Percentiles rank a stretch among this genome's conserved stretches.
phyloP scores from a whole-genome alignment of 2,113 vertebrate genomes.

The Probosciger aterrimus region DNA sequence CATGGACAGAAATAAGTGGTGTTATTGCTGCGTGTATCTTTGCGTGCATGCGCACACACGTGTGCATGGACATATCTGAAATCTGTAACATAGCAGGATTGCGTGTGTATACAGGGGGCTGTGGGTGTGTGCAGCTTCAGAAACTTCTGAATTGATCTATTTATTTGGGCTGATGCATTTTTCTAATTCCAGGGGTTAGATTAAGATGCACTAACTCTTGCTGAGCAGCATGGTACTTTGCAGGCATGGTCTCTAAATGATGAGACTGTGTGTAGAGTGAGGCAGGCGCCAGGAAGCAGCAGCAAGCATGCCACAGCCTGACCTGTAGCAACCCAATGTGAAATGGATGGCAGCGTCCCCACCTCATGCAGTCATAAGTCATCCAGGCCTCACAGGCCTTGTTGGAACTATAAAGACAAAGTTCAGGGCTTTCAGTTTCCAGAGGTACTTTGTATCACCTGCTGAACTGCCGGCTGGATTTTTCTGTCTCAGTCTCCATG shows the following conservation, averaged over 20 bases:
- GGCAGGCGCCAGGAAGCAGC: not conserved
- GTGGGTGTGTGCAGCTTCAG: not conserved
- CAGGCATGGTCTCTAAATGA: not conserved
- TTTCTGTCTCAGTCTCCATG: not conserved
- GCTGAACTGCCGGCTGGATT: not conserved
- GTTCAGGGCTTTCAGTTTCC: not conserved
- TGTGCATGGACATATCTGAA: not conserved
- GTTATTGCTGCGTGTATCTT: not conserved
- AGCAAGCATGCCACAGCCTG: not conserved
- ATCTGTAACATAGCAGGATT: not conserved
- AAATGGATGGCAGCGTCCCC: slow-evolving; percentile 2
- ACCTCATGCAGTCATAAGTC: not conserved
- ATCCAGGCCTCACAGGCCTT: slow-evolving; percentile 26
- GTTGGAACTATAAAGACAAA: not conserved
- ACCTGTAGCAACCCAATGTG: not conserved
- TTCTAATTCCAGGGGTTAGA: not conserved
- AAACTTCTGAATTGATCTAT: not conserved
- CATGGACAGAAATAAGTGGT: not conserved
- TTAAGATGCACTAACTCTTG: not conserved
- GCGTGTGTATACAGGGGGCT: not conserved
- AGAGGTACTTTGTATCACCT: not conserved
- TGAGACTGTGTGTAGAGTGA: not conserved
- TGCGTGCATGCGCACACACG: fast-evolving
- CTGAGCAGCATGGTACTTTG: not conserved
- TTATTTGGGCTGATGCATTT: not conserved